These are phyloP conservation scores for Andrena cerasifolii DNA, from an alignment of 1,140 invertebrate species.

Conservation along the genomic window DNA sequence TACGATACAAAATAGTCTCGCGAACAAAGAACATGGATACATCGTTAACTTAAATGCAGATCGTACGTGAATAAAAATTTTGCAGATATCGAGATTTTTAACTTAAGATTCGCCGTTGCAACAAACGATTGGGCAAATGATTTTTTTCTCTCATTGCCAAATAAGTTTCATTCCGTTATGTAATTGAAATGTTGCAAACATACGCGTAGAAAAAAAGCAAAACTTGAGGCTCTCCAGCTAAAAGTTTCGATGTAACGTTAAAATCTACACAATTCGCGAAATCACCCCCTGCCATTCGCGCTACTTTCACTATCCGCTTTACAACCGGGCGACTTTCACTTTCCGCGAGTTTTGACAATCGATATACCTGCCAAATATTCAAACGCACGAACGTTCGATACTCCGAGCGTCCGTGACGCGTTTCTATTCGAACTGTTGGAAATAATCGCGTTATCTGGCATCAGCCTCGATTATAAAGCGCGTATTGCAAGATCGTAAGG, in stretches of 20 bases:
- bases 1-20: too few species aligned
- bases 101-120: neutral
- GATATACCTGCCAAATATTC: neutral
- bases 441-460: constrained; percentile 9
- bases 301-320: constrained; percentile 37
- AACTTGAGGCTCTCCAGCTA: neutral
- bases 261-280: constrained; percentile 6
- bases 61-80: neutral
- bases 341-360: neutral
- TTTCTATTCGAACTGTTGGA: neutral
- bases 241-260: neutral
- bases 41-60: neutral
- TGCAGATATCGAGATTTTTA: neutral
- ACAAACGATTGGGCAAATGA: neutral
- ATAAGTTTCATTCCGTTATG: constrained; percentile 2
- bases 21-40: neutral
- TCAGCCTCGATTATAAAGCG: constrained; percentile 13
- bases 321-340: constrained; percentile 40
- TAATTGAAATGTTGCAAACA: constrained; percentile 4
- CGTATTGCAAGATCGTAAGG: neutral
- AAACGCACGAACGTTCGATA: neutral
- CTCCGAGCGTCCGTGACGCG: neutral
- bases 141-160: neutral
- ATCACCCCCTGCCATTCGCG: neutral
- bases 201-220: neutral